Percentiles rank a stretch among this genome's conserved stretches.
These are phyloP conservation scores for Phainopepla nitens DNA, from an alignment of 2,113 vertebrate species.

Conservation along the genomic window DNA sequence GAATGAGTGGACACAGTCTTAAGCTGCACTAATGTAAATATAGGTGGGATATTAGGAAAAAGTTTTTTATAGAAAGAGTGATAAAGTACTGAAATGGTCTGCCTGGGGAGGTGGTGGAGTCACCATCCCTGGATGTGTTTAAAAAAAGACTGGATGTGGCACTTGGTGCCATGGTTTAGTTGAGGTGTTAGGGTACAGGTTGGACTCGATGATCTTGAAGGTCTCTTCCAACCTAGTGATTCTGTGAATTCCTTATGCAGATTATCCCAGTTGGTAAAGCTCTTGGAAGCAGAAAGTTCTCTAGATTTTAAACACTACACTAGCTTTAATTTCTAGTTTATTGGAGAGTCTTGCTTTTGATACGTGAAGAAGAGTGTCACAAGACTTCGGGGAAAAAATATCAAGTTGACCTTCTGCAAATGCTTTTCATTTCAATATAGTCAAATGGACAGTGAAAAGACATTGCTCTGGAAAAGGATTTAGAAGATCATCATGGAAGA, in stretches of 20 bases:
- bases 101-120: neutral
- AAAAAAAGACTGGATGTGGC: neutral
- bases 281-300: neutral
- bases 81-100: neutral
- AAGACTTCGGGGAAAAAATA: neutral
- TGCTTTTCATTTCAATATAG: neutral
- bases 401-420: neutral
- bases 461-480: neutral
- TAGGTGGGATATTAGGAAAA: too few species aligned
- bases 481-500: neutral
- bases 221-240: neutral
- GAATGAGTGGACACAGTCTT: fast-evolving
- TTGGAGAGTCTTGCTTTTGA: neutral
- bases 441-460: neutral
- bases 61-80: neutral
- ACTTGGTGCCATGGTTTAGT: neutral
- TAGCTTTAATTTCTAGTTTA: neutral
- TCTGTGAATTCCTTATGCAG: neutral
- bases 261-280: neutral
- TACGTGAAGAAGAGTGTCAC: neutral
- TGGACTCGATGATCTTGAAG: neutral
- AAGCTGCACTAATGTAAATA: neutral
- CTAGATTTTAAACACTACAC: neutral
- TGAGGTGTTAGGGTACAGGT: neutral
- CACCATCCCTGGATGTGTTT: neutral